Percentiles rank a stretch among this genome's conserved stretches.
Conservation (phyloP, 2,888 invertebrate genomes). For the Onthophagus sagittarius region DNA sequence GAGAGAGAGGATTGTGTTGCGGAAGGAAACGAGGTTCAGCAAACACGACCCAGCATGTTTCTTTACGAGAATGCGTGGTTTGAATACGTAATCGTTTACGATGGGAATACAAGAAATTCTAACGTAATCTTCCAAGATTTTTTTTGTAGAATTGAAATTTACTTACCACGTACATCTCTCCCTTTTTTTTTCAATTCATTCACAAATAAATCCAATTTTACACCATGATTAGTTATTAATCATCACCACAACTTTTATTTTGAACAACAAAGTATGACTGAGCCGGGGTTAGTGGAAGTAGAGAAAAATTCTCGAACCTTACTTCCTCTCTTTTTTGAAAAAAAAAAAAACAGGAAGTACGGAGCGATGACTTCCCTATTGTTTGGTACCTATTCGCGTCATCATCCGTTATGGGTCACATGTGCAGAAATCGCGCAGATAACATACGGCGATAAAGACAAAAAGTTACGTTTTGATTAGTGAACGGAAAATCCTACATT, state of each 20-base stretch:
- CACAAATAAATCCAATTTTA: too few species aligned
- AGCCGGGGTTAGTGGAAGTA: neutral
- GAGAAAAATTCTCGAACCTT: constrained; percentile 20
- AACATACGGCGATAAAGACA: neutral
- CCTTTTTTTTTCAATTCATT: too few species aligned
- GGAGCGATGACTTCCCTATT: constrained; percentile 29
- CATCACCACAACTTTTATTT: neutral
- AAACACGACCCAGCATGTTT: neutral
- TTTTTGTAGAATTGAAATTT: too few species aligned
- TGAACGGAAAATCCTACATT: neutral
- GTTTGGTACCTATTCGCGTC: constrained; percentile 18
- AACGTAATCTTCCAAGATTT: too few species aligned
- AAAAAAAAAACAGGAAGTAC: constrained; percentile 30
- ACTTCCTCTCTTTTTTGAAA: constrained; percentile 23
- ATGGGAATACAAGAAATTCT: too few species aligned
- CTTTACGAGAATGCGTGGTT: neutral
- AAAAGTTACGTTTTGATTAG: neutral
- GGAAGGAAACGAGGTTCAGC: neutral
- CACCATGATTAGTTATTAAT: too few species aligned
- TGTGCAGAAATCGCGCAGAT: neutral
- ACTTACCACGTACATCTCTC: too few species aligned
- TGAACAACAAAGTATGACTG: neutral
- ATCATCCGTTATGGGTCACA: constrained; percentile 3
- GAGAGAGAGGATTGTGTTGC: neutral
- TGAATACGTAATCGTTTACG: neutral